Percentiles rank a stretch among this genome's conserved stretches.
These are phyloP conservation scores for Dicyrtomina minuta DNA, from an alignment of 2,888 invertebrate species.

Conservation along the genomic window DNA sequence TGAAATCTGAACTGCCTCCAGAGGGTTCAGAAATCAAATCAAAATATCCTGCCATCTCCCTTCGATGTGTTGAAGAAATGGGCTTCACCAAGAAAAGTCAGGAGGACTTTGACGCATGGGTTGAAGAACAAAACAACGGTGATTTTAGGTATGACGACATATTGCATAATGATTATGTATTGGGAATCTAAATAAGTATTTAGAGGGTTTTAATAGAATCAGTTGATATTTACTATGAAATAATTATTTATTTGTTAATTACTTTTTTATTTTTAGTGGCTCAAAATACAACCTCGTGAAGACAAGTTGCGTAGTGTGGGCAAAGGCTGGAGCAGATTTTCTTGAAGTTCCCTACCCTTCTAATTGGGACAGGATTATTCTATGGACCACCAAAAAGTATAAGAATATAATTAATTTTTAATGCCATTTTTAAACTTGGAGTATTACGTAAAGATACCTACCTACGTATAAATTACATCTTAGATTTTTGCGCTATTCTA, in stretches of 20 bases:
- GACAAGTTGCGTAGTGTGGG: conserved; percentile 48
- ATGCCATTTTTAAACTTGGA: no score
- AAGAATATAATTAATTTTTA: no score
- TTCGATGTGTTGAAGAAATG: conserved; percentile 40
- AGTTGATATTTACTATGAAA: background rate
- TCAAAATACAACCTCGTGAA: conserved; percentile 45
- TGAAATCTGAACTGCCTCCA: conserved; percentile 16
- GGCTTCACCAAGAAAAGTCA: conserved; percentile 41
- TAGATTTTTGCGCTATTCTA: no score
- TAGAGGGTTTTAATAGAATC: no score
- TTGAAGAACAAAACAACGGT: conserved; percentile 38
- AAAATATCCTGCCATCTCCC: conserved; percentile 48
- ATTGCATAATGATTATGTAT: no score
- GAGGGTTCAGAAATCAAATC: conserved; percentile 40
- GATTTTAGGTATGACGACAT: conserved; percentile 40
- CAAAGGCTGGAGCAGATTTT: conserved; percentile 39
- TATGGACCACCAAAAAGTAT: conserved; percentile 48
- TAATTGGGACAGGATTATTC: conserved; percentile 47
- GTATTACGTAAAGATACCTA: no score
- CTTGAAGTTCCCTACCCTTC: conserved; percentile 43
- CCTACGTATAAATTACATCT: no score
- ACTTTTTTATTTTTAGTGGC: conserved; percentile 37
- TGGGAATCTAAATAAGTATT: no score
- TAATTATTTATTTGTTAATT: no score
- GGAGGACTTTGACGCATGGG: conserved; percentile 50